Evolutionary conservation across 2,113 vertebrate genomes (phyloP).

Genomic region (Lepus americanus): DNA sequence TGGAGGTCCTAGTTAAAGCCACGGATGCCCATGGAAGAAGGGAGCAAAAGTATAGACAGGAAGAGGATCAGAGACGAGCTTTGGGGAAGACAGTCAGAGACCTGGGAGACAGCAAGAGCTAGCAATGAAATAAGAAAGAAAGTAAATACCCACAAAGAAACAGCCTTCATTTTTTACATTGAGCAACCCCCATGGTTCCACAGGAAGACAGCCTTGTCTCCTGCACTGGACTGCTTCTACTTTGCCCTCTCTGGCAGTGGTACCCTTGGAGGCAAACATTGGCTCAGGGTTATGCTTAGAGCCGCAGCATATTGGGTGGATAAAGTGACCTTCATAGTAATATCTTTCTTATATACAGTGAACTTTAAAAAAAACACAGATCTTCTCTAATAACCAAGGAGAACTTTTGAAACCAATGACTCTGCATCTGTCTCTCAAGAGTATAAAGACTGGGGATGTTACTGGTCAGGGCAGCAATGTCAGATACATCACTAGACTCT

Average conservation of each 20-base stretch:
- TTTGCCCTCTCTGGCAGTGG: background rate
- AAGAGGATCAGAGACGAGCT: background rate
- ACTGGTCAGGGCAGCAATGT: background rate
- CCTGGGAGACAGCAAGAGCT: background rate
- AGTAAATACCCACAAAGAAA: background rate
- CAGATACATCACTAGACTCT: background rate
- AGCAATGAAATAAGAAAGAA: background rate
- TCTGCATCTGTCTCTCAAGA: background rate
- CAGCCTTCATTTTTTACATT: background rate
- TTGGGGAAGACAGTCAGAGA: background rate
- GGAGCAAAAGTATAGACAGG: background rate
- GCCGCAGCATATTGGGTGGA: background rate
- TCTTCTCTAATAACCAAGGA: background rate
- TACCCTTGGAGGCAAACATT: background rate
- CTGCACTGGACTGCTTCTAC: rapidly evolving
- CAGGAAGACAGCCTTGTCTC: background rate
- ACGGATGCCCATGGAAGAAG: background rate
- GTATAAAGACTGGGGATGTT: background rate
- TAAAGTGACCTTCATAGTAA: background rate
- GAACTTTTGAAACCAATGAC: background rate
- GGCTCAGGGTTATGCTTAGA: background rate
- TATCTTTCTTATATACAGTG: background rate
- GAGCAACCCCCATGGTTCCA: background rate
- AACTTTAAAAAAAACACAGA: background rate
- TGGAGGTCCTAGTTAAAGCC: background rate